phyloP scores from a whole-genome alignment of 1,140 invertebrate genomes.

The Orussus abietinus region DNA sequence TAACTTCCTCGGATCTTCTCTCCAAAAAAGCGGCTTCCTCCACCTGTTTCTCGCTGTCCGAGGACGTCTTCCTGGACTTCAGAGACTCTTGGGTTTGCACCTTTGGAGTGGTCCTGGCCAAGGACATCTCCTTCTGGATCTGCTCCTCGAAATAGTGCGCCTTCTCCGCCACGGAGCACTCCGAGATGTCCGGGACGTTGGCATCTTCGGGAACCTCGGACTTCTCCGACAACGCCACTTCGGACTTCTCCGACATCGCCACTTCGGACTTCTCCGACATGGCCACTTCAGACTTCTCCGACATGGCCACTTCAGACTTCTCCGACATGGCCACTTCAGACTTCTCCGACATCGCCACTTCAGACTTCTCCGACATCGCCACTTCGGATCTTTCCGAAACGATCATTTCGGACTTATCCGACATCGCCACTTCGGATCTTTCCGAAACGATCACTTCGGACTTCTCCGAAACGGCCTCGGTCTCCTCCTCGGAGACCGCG shows the following conservation, averaged over 20 bases:
- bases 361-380: constrained; percentile 29
- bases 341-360: constrained; percentile 39
- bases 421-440: constrained; percentile 27
- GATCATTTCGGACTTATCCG: constrained; percentile 35
- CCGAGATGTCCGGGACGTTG: constrained; percentile 47
- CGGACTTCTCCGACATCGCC: constrained; percentile 37
- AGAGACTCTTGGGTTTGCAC: constrained; percentile 14
- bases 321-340: constrained; percentile 28
- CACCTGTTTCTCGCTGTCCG: constrained; percentile 10
- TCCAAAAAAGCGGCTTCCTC: constrained; percentile 1
- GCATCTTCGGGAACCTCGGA: constrained; percentile 40
- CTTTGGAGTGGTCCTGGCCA: constrained; percentile 11
- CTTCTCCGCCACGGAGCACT: constrained; percentile 51
- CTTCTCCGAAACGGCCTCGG: constrained; percentile 26
- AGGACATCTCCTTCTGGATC: constrained; percentile 45
- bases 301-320: constrained; percentile 38
- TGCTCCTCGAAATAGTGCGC: constrained; percentile 52
- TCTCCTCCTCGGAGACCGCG: constrained; percentile 38
- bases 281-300: constrained; percentile 33
- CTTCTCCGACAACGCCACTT: constrained; percentile 26
- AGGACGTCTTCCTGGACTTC: constrained; percentile 9
- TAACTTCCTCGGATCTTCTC: constrained; percentile 7
- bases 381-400: no score
- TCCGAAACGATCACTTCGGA: constrained; percentile 39
- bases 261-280: constrained; percentile 35